These are phyloP conservation scores for Rana temporaria DNA, from an alignment of 2,113 vertebrate species.

Conservation along the genomic window DNA sequence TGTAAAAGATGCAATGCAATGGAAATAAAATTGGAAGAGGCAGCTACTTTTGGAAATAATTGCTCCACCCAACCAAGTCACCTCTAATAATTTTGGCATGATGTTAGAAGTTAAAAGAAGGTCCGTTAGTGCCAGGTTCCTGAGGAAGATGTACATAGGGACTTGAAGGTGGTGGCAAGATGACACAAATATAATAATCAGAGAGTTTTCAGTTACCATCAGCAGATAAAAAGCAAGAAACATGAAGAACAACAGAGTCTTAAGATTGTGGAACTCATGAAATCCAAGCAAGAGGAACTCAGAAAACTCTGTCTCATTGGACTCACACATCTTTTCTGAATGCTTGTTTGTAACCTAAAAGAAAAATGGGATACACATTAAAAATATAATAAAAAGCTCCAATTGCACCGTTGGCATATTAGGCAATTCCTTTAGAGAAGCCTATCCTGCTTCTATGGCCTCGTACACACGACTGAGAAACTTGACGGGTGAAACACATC, in stretches of 20 bases:
- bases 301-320: neutral
- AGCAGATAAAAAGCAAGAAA: constrained; percentile 15
- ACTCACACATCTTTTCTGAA: neutral
- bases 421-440: too few relatives aligned
- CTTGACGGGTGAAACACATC: too few relatives aligned
- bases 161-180: neutral
- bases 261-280: neutral
- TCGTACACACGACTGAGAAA: too few relatives aligned
- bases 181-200: neutral
- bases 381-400: too few relatives aligned
- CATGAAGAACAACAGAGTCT: neutral
- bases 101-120: neutral
- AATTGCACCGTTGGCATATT: too few relatives aligned
- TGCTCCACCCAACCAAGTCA: neutral
- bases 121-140: constrained; percentile 4
- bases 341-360: neutral
- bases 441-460: too few relatives aligned
- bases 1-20: neutral
- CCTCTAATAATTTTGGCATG: constrained; percentile 13
- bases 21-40: constrained; percentile 16
- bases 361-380: too few relatives aligned
- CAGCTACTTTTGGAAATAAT: neutral
- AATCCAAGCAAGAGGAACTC: constrained; percentile 33
- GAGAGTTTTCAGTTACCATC: constrained; percentile 9
- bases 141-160: constrained; percentile 22